A percentile compares a stretch with the other conserved stretches of the same genome.
Evolutionary conservation across 92 coral and sea anemone genomes (phyloP).

Genomic region (Phenganax subtilis): DNA sequence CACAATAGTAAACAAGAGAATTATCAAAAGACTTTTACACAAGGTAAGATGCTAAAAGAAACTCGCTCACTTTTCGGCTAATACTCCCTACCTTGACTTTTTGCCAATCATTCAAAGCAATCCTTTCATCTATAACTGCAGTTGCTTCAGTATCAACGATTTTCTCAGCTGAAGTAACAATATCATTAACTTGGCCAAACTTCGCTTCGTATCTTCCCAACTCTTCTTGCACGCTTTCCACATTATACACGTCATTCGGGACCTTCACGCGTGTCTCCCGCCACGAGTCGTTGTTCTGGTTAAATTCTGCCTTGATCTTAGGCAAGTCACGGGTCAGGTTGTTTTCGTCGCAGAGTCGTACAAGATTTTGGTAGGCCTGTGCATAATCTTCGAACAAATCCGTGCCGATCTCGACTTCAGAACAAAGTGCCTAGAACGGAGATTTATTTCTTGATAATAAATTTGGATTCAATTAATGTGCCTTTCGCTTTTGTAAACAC

Average conservation of each 20-base stretch:
- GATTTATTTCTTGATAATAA: background rate
- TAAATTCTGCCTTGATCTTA: slow-evolving; percentile 37
- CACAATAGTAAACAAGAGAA: background rate
- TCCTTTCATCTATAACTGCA: slow-evolving; percentile 8
- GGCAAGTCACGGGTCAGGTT: slow-evolving; percentile 27
- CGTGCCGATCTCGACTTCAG: slow-evolving; percentile 36
- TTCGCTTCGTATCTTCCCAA: slow-evolving; percentile 24
- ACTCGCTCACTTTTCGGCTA: too few species aligned
- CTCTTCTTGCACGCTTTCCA: slow-evolving; percentile 32
- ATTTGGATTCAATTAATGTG: background rate
- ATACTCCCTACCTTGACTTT: slow-evolving; percentile 21
- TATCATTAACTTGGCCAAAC: background rate
- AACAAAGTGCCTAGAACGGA: slow-evolving; percentile 13
- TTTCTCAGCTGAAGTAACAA: slow-evolving; percentile 20
- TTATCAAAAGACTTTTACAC: too few species aligned
- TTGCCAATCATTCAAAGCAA: slow-evolving; percentile 37
- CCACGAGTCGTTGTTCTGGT: slow-evolving; percentile 30
- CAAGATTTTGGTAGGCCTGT: slow-evolving; percentile 38
- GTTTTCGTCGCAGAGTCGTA: slow-evolving; percentile 35
- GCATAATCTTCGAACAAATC: slow-evolving; percentile 39
- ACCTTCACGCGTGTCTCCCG: slow-evolving; percentile 45
- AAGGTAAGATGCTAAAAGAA: too few species aligned
- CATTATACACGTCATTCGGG: slow-evolving; percentile 40
- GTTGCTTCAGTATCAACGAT: slow-evolving; percentile 9
- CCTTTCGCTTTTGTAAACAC: too few species aligned